Evolutionary conservation across 2,113 vertebrate species (phyloP), one percentile per base, ranked within the genome.

Genomic region (Cebidichthys violaceus): DNA sequence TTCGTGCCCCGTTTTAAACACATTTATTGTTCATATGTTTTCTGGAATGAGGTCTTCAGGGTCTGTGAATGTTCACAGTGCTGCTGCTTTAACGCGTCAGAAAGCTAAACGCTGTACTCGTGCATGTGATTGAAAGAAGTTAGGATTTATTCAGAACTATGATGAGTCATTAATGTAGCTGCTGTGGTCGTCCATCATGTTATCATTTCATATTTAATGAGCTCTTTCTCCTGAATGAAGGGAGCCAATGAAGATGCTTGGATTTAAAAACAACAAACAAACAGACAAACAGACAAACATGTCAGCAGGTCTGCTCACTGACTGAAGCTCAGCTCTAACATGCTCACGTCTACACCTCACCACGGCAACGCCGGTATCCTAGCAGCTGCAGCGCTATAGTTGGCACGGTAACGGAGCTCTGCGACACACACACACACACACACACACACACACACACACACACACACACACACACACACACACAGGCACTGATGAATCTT

Each of bases 341-440:
- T 24, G 72, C 50, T n/a, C 7, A 0, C 39, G n/a, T 20, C 70
- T 6, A n/a, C 59, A 29, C 75, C 67, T 89, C 89, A 62, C 82
- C 65, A 65, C 65, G 59, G 54, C 9, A 69, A 86, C 62, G 54
- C 35, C 20, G 35, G 84, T 87, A 85, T 82, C 84, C 84, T 87
- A 81, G 86, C 90, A 91, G 86, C 87, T 70, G 84, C 83, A 83
- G 74, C 60, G 81, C 57, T 67, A 70, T 70, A 77, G 85, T 89
- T 86, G 88, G 90, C 87, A 85, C 65, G 57, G 84, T 76, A 88
- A 83, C 84, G 52, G 75, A 79, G 64, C 45, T 77, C 45, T 77
- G 52, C 9, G n/a, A 65, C 35, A 41, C 35, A 65, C 33, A 29
- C 2, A 67, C 13, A 43, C 37, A 27, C 64, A 43, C 14, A 17